Base-by-base conservation (phyloP, 2,888 invertebrate species). In the Mayetiola destructor region DNA sequence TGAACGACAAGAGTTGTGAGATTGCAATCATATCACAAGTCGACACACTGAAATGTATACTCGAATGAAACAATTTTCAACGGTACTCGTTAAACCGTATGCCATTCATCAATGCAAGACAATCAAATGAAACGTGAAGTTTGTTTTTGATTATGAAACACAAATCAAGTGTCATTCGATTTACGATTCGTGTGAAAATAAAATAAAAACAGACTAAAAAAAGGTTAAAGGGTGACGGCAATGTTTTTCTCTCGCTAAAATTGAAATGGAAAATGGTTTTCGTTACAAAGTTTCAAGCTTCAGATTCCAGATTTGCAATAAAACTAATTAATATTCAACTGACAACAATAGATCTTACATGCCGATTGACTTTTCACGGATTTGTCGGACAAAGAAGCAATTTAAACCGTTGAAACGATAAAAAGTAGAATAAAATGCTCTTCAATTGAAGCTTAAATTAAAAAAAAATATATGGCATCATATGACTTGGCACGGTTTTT, bases 131-230 rank as follows among this genome's bases (percentile, higher is more conserved):
- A 37, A 6, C 5, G 5, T 37, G 37, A 27, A 16, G 40, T 3
- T 20, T 40, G 14, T 27, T 48, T 27, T 48, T 39, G n/a, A n/a
- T 27, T 48, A 48, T 27, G 14, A 48, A 27, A 27, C 48, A 48
- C 48, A 48, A 27, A 48, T 48, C 48, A 48, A 48, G 48, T 48
- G 48, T 48, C 48, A 48, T 48, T 48, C 48, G 48, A n/a, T 9
- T 14, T 23, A 21, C 12, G n/a, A n/a, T 16, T 14, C 23, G 37
- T 14, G n/a, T 12, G n/a, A 6, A 27, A 5, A 27, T 27, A 27
- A 16, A 27, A 48, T 16, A 27, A 5, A 48, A 48, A 27, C 48
- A 48, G 27, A 27, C 27, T 23, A 16, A 14, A 42, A 48, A 27
- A 48, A 48, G 48, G 48, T 48, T 48, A 48, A 27, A 48, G n/a